Conservation (phyloP, 2,797 vertebrate species). For the Galagoides demidoff region DNA sequence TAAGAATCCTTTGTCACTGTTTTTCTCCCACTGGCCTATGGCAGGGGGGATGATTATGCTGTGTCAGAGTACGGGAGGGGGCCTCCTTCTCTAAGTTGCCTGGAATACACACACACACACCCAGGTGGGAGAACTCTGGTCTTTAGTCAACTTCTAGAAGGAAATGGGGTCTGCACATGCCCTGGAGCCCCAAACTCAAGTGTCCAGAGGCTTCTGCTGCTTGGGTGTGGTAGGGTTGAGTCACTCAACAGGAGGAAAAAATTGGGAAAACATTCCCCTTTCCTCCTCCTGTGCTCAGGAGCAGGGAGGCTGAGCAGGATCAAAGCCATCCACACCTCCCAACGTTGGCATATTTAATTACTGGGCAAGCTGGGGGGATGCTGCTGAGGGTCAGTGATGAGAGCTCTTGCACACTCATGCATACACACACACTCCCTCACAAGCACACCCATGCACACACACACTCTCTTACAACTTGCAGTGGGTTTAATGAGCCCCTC, state of each 20-base stretch:
- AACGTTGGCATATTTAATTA: neutral
- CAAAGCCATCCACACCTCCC: slow-evolving; percentile 67
- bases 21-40: neutral
- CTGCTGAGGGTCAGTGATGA: slow-evolving; percentile 16
- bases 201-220: slow-evolving; percentile 20
- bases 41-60: neutral
- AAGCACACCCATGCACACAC: neutral
- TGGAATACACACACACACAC: neutral
- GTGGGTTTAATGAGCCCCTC: slow-evolving; percentile 33
- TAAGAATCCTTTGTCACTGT: neutral
- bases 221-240: slow-evolving; percentile 49
- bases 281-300: slow-evolving; percentile 11
- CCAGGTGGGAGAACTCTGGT: neutral
- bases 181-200: neutral
- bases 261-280: slow-evolving; percentile 69
- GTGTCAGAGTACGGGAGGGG: neutral
- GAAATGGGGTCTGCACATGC: neutral
- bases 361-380: neutral
- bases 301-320: slow-evolving; percentile 67
- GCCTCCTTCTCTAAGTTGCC: neutral
- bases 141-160: neutral
- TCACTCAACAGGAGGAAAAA: slow-evolving; percentile 51
- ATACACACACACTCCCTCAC: neutral
- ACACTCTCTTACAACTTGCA: neutral
- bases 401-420: neutral